These are phyloP conservation scores for Leuciscus idus DNA, from an alignment of 2,113 vertebrate species.

Conservation along the genomic window DNA sequence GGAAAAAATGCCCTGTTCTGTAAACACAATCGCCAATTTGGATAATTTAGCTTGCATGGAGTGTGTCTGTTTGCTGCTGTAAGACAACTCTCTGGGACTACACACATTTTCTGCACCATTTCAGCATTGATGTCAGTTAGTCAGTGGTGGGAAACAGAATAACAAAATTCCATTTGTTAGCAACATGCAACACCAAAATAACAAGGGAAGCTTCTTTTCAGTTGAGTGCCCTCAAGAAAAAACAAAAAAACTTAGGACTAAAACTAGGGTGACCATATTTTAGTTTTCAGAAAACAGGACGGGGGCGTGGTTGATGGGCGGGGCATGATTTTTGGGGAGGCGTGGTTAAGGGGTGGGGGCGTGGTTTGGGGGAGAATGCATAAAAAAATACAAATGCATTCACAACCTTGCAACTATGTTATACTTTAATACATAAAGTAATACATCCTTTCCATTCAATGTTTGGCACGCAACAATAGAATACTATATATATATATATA, in stretches of 20 bases:
- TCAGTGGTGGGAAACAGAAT: neutral
- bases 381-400: too few species aligned
- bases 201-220: neutral
- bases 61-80: neutral
- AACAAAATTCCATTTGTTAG: slow-evolving; percentile 4
- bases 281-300: too few species aligned
- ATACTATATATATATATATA: too few species aligned
- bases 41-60: neutral
- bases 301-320: too few species aligned
- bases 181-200: neutral
- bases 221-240: neutral
- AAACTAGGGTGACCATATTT: too few species aligned
- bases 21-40: neutral
- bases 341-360: too few species aligned
- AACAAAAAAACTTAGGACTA: neutral
- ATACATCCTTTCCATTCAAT: too few species aligned
- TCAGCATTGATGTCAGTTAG: neutral
- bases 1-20: neutral
- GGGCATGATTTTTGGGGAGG: too few species aligned
- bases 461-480: too few species aligned
- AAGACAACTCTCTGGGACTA: neutral
- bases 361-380: too few species aligned
- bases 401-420: too few species aligned
- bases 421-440: too few species aligned
- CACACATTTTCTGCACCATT: neutral